phyloP scores from a whole-genome alignment of 2,797 vertebrate genomes.

The Sphenopsis melanotis region DNA sequence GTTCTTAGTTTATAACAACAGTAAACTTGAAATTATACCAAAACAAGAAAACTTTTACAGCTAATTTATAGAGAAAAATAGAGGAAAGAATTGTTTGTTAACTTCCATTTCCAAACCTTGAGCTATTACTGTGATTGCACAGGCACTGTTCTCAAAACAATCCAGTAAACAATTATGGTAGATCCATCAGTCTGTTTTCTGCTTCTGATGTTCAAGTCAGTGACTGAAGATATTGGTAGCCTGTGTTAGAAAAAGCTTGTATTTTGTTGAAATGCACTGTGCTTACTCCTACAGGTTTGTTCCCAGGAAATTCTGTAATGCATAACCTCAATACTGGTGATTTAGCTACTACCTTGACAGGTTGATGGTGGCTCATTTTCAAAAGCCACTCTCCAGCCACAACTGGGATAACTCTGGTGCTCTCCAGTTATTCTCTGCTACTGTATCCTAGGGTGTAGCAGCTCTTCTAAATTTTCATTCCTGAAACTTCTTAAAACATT shows the following conservation, averaged over 20 bases:
- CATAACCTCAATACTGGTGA: neutral
- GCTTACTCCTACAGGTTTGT: neutral
- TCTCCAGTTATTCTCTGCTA: neutral
- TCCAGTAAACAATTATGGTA: neutral
- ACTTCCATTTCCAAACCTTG: neutral
- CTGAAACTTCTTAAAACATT: neutral
- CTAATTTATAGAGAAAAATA: neutral
- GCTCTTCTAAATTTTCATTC: neutral
- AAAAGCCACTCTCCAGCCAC: neutral
- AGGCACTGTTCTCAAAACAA: neutral
- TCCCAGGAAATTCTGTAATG: neutral
- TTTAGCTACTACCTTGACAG: neutral
- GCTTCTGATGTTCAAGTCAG: neutral
- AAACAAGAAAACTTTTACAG: neutral
- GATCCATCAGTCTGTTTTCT: neutral
- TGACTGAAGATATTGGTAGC: neutral
- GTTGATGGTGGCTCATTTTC: neutral
- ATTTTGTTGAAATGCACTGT: neutral
- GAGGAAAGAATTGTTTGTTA: neutral
- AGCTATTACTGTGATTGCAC: neutral
- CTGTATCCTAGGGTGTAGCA: neutral
- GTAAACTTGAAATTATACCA: neutral
- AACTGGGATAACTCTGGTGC: rapidly evolving
- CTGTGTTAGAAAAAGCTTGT: neutral
- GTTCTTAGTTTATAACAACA: neutral